Base-by-base conservation (phyloP, 2,888 invertebrate genomes). In the Aleiodes testaceus region DNA sequence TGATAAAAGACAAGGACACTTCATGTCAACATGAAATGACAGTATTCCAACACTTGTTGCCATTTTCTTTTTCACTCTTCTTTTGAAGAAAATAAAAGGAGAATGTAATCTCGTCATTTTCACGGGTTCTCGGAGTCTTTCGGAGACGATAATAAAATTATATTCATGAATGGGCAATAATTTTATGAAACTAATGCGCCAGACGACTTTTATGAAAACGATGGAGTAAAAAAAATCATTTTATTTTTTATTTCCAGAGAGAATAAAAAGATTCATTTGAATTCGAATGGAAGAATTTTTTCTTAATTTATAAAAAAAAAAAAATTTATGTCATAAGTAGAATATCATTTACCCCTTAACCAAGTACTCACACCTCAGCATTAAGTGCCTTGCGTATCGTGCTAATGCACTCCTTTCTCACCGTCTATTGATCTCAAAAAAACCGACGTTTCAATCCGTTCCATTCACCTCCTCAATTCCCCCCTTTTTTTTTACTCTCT, bases 121-220 rank as follows among this genome's bases (percentile, higher is more conserved):
- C 69, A 71, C 72, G 73, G 66, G 52, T 26, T 26, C 66, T 70
- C 72, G 74, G 64, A 44, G 50, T 75, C 72, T 71, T 76, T 72
- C 77, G 75, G 76, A 80, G 79, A 83, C 78, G 80, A 71, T 80
- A 82, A 81, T 83, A 82, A 83, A 83, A 82, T 82, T 79, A 82
- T 80, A 79, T 79, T 77, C 76, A 75, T 74, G 70, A 73, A 75
- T 72, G 77, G 80, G 82, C 82, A 86, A 87, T 87, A 87, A 87
- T 82, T 83, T 87, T 78, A 81, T 74, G 74, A 81, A 87, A 87
- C 85, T 84, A 86, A 87, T 87, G 87, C 84, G 82, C 87, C 87
- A 87, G 87, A 87, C 87, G 87, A 87, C 87, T 86, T 87, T 87
- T 87, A 87, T 87, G 86, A 78, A 85, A 86, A 84, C 80, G 80